A percentile compares a stretch with the other conserved stretches of the same genome.
phyloP scores from a whole-genome alignment of 2,888 invertebrate genomes.

The Melanophora roralis region DNA sequence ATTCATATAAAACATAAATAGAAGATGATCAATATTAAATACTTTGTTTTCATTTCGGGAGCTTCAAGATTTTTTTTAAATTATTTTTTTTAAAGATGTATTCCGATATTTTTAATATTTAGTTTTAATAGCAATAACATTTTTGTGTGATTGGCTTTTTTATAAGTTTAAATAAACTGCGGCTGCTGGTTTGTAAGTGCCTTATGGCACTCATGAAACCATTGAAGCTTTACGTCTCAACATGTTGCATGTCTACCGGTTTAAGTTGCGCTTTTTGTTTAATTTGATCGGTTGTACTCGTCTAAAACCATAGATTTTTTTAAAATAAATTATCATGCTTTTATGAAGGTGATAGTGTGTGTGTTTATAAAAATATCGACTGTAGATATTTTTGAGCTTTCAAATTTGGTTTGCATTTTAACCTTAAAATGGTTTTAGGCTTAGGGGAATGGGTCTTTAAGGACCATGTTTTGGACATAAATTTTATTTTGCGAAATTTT shows the following conservation, averaged over 20 bases:
- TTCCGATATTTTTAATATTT: not conserved
- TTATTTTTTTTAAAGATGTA: not conserved
- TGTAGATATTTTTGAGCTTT: no score
- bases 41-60: not conserved
- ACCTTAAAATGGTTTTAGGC: no score
- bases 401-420: no score
- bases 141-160: slow-evolving; percentile 21
- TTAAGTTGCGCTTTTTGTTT: slow-evolving; percentile 38
- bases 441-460: no score
- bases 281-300: slow-evolving; percentile 6
- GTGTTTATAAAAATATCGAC: no score
- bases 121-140: not conserved
- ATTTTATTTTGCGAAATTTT: no score
- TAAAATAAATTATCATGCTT: not conserved
- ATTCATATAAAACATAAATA: not conserved
- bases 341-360: slow-evolving; percentile 10
- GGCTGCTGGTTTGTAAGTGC: not conserved
- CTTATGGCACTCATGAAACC: slow-evolving; percentile 44
- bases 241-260: slow-evolving; percentile 55
- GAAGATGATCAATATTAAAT: not conserved
- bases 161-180: slow-evolving; percentile 42
- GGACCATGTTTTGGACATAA: no score
- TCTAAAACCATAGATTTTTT: slow-evolving; percentile 4
- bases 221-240: slow-evolving; percentile 48
- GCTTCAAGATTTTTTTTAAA: slow-evolving; percentile 12